Base-by-base conservation (phyloP, 2,797 vertebrate genomes). In the Silurus aristotelis region DNA sequence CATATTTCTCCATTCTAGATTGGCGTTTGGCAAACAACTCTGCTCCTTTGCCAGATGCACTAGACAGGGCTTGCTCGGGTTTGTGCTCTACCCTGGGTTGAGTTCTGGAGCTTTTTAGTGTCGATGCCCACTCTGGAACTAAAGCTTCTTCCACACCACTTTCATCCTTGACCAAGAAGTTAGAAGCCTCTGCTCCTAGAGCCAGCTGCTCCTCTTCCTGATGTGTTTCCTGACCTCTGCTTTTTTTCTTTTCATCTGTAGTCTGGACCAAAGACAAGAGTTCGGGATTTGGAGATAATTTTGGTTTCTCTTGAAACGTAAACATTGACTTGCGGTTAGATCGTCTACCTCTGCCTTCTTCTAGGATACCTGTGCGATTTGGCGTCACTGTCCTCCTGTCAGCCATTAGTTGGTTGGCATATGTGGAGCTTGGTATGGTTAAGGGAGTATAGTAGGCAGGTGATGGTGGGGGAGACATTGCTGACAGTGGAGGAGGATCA, bases 221-320 rank as follows among this genome's bases (percentile, higher is more conserved):
- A 0, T 86, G 56, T 0, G 91, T 90, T 63, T 97, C 97, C 19
- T 95, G 96, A 83, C 95, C 93, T 89, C 92, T 95, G 75, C 94
- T 88, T 91, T 96, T 98, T 92, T 96, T 97, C 90, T 93, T 96
- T 86, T 96, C 96, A 86, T 99, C 98, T 0, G 89, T 94, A 0
- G 96, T 97, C 91, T 99, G 98, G 4, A 99, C 98, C 91, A 99
- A 91, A 68, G 97, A 97, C 86, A 99, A 93, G 82, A 99, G 95
- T 87, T 98, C 98, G 0, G 98, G 98, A 89, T 99, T 99, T 0
- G 98, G 98, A 58, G 97, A 92, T 72, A 99, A 89, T 85, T 98
- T 97, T 0, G 95, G 93, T 90, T 99, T 99, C 93, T 99, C 98
- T 60, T 99, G 96, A 0, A 99, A 99, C 0, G 98, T 99, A 95